Evolutionary conservation across 2,797 vertebrate genomes (phyloP).

Genomic region (Lutjanus argentimaculatus): DNA sequence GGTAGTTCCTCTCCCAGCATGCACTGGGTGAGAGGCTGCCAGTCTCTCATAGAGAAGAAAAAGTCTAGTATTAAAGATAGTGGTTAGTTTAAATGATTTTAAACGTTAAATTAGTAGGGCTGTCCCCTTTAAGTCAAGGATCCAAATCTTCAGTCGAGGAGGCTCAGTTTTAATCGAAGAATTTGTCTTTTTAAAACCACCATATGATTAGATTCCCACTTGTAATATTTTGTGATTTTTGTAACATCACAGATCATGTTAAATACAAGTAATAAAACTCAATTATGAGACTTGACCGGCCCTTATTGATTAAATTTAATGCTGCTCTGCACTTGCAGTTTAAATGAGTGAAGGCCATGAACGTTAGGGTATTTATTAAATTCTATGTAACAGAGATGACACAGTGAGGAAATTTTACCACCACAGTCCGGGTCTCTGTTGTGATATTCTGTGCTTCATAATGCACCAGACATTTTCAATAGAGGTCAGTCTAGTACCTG

Average conservation of each 20-base stretch:
- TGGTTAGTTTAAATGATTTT: constrained; percentile 1
- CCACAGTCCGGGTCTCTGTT: no score
- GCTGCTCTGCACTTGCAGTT: background rate
- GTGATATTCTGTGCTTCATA: no score
- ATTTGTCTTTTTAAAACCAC: background rate
- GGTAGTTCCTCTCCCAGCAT: constrained; percentile 45
- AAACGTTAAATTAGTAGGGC: background rate
- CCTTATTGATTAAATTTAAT: background rate
- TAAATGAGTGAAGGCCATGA: background rate
- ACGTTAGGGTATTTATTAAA: background rate
- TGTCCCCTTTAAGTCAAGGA: background rate
- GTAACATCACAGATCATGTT: background rate
- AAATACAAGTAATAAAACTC: background rate
- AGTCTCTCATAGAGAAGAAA: background rate
- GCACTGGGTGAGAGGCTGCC: constrained; percentile 31
- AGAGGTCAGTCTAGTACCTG: no score
- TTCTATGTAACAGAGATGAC: no score
- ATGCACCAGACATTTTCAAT: no score
- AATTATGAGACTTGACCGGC: background rate
- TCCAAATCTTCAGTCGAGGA: constrained; percentile 8
- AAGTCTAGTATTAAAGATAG: background rate
- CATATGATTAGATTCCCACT: background rate
- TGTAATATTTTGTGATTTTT: background rate
- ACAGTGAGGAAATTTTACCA: no score
- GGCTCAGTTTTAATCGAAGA: background rate